Percentiles rank a stretch among this genome's conserved stretches.
These are phyloP conservation scores for Sebastes goodei DNA, from an alignment of 2,797 vertebrate species.

Conservation along the genomic window DNA sequence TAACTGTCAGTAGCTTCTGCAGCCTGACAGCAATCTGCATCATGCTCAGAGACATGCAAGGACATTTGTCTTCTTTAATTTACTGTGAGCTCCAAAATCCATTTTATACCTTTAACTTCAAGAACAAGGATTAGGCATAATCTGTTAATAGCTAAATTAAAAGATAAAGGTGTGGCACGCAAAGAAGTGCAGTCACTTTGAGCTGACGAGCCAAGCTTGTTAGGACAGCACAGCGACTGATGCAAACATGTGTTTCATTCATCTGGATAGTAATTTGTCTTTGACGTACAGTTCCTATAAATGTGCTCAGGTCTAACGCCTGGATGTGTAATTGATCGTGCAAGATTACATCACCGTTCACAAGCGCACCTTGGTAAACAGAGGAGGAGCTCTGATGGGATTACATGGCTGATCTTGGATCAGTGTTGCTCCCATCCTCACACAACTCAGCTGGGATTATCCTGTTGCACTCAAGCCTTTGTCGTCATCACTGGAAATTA, in stretches of 20 bases:
- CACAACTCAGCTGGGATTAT: slow-evolving; percentile 69
- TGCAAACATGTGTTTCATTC: background rate
- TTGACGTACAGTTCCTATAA: background rate
- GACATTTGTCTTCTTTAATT: background rate
- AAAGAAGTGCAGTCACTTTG: background rate
- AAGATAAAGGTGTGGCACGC: background rate
- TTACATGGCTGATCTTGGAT: slow-evolving; percentile 58
- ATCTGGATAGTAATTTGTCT: background rate
- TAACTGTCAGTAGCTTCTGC: background rate
- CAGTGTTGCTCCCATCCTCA: slow-evolving; percentile 47
- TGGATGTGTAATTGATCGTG: slow-evolving; percentile 21
- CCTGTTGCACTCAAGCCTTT: slow-evolving; percentile 55
- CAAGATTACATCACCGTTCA: slow-evolving; percentile 38
- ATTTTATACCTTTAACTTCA: background rate
- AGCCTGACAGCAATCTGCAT: background rate
- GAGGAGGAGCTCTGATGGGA: slow-evolving; percentile 55
- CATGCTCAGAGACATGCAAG: background rate
- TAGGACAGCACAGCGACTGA: background rate
- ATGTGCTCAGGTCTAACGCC: background rate
- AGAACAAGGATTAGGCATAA: background rate
- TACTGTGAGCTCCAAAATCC: background rate
- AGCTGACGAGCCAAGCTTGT: background rate
- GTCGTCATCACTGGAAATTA: slow-evolving; percentile 65
- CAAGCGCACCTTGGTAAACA: slow-evolving; percentile 43
- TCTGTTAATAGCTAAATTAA: background rate